These are phyloP conservation scores for Steinernema khuongi DNA, from an alignment of 1,140 invertebrate species.

Conservation along the genomic window DNA sequence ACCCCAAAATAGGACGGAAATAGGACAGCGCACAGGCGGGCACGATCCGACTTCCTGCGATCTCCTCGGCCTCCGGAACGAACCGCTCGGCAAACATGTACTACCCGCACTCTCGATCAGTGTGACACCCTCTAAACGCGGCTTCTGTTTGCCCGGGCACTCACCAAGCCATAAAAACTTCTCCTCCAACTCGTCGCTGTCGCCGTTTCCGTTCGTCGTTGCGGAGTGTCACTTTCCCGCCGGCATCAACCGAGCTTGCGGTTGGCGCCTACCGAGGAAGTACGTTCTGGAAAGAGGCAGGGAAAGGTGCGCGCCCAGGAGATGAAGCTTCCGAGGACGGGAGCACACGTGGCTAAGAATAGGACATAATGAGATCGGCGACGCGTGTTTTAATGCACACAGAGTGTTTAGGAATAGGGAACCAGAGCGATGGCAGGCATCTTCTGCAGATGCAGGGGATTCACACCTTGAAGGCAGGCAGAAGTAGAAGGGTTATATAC, in stretches of 20 bases:
- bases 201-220: background rate
- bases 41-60: background rate
- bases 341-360: background rate
- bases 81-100: background rate
- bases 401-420: background rate
- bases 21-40: background rate
- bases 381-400: background rate
- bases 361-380: background rate
- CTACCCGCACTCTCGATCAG: background rate
- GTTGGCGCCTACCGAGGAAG: background rate
- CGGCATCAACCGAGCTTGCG: background rate
- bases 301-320: no score
- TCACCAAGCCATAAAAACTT: constrained; percentile 13
- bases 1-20: background rate
- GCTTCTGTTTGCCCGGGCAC: background rate
- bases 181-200: background rate
- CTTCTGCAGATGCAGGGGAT: no score
- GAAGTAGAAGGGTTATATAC: no score
- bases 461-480: no score
- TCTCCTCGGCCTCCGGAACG: background rate
- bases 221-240: background rate
- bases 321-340: background rate
- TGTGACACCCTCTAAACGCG: no score
- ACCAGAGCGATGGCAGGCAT: background rate
- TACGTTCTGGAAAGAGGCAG: background rate